Evolutionary conservation across 2,797 vertebrate genomes (phyloP).

Genomic region (Cirrhinus mrigala): DNA sequence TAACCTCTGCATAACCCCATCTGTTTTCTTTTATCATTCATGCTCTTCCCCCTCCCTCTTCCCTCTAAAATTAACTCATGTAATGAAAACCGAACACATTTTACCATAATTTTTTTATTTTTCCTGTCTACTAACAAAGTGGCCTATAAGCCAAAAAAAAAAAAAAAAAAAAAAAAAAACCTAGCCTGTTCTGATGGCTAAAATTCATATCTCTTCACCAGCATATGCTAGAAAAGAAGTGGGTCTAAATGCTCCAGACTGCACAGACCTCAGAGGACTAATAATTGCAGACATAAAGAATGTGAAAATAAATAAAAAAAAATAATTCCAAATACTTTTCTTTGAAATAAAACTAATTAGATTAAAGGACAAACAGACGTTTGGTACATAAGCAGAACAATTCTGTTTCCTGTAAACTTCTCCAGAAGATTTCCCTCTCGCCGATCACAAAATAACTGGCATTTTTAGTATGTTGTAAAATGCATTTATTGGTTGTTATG

Average conservation of each 20-base stretch:
- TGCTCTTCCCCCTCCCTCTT: not conserved
- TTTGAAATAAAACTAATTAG: conserved; percentile 9
- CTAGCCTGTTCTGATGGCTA: not conserved
- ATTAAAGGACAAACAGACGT: conserved; percentile 18
- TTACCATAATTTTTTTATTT: conserved; percentile 7
- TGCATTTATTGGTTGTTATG: conserved; percentile 31
- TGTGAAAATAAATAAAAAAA: conserved; percentile 5
- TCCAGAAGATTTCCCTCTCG: not conserved
- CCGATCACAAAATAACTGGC: conserved; percentile 4
- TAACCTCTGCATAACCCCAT: conserved; percentile 41
- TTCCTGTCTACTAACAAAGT: not conserved
- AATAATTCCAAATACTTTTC: not conserved
- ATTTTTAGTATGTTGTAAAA: conserved; percentile 17
- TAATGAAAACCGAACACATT: conserved; percentile 5
- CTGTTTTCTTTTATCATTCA: conserved; percentile 30
- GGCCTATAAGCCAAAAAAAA: not conserved
- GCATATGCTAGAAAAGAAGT: conserved; percentile 5
- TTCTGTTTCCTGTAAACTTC: not conserved
- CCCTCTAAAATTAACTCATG: conserved; percentile 9
- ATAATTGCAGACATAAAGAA: not conserved
- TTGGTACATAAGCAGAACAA: not conserved
- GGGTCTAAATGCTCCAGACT: not conserved
- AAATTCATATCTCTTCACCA: not conserved
- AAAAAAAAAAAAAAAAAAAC: not conserved
- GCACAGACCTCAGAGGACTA: not conserved